These are phyloP conservation scores for Drosophila anomalipes DNA, from an alignment of 2,888 invertebrate species.

Conservation along the genomic window DNA sequence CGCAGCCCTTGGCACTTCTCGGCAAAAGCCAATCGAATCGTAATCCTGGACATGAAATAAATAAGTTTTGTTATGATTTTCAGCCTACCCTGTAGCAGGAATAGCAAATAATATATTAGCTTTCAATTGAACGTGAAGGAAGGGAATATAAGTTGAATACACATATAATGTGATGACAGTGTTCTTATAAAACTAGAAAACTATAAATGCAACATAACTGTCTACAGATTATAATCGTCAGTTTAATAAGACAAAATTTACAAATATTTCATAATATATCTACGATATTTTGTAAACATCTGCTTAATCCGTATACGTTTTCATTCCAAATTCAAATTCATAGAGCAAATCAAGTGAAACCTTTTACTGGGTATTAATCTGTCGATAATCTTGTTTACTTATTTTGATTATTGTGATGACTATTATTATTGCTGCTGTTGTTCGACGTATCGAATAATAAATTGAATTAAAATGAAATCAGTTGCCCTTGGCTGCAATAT, in stretches of 20 bases:
- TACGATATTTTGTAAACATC: background rate
- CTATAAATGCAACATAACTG: background rate
- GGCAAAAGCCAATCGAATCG: slow-evolving; percentile 36
- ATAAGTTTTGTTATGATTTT: slow-evolving; percentile 47
- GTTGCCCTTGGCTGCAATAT: slow-evolving; percentile 75
- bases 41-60: slow-evolving; percentile 52
- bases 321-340: background rate
- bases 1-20: slow-evolving; percentile 41
- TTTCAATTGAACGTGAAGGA: background rate
- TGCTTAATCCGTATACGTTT: background rate
- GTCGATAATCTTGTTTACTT: background rate
- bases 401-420: slow-evolving; percentile 17
- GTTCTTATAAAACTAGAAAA: background rate
- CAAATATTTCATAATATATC: background rate
- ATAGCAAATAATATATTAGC: background rate
- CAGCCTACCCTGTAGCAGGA: slow-evolving; percentile 23
- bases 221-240: background rate
- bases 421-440: slow-evolving; percentile 24
- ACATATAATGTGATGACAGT: background rate
- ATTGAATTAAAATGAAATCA: slow-evolving; percentile 80
- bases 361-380: slow-evolving; percentile 20
- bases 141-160: no score
- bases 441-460: slow-evolving; percentile 66
- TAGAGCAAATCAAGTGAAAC: no score
- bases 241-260: background rate